phyloP scores from a whole-genome alignment of 1,140 invertebrate genomes.

The Drusus annulatus region DNA sequence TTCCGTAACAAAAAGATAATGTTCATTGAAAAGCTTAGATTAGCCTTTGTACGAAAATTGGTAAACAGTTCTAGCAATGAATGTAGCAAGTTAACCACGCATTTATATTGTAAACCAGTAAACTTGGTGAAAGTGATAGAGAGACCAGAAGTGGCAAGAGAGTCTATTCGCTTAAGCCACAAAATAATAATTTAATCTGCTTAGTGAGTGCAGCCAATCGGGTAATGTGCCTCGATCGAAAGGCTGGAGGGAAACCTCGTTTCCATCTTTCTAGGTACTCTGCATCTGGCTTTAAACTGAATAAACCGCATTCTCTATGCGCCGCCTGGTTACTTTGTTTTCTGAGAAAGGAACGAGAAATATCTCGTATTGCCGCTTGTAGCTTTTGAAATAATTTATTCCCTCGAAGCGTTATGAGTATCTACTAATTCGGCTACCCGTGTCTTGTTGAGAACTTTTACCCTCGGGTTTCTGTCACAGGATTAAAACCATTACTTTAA shows the following conservation, averaged over 20 bases:
- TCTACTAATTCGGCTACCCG: too few species aligned
- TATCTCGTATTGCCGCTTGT: too few species aligned
- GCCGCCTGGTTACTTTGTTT: too few species aligned
- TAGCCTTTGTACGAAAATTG: neutral
- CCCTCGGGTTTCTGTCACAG: too few species aligned
- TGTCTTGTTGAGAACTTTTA: too few species aligned
- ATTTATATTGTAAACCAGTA: constrained; percentile 16
- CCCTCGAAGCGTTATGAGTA: too few species aligned
- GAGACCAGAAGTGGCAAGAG: neutral
- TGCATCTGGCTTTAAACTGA: constrained; percentile 1
- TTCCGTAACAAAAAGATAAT: neutral
- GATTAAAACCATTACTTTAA: too few species aligned
- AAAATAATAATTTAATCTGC: constrained; percentile 3
- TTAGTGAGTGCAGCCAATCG: constrained; percentile 30
- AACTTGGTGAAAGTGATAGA: constrained; percentile 23
- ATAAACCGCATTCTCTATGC: too few species aligned
- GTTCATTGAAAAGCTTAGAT: neutral
- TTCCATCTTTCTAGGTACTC: neutral
- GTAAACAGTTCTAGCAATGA: neutral
- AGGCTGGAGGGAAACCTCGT: neutral
- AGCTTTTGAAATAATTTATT: too few species aligned
- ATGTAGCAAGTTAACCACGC: neutral
- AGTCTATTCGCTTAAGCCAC: neutral
- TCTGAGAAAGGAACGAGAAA: too few species aligned
- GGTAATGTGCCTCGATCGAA: neutral